Evolutionary conservation across 2,888 invertebrate species (phyloP), one percentile per base, ranked within the genome.

Genomic region (Spilosoma lubricipeda): DNA sequence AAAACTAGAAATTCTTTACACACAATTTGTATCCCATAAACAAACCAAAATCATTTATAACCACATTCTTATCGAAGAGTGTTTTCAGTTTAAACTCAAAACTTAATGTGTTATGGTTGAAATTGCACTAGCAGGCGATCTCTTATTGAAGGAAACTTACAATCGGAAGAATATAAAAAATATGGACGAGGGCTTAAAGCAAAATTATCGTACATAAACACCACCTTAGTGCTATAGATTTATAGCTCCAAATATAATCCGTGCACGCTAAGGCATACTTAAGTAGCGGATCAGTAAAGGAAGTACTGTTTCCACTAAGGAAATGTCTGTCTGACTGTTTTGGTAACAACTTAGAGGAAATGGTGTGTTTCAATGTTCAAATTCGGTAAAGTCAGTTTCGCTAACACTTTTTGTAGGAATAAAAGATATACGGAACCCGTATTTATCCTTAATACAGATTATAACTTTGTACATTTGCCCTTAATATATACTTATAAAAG

Each of bases 211-310:
- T 20, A 67, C 67, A 63, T 67, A n/a, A 72, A 65, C 15, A 36
- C 52, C 30, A 48, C 42, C 52, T 77, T 74, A 68, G 48, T 68
- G 86, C 87, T 86, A 87, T 88, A 89, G 90, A 93, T 93, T 92
- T 93, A 93, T 91, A 73, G 88, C 84, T 76, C 73, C 73, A 82
- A 82, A 87, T 86, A 90, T 91, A 90, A 92, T 90, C 87, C 88
- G 78, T 79, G 78, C 77, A 80, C 81, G 84, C 82, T 75, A 84
- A 83, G 81, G 91, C 89, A 92, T 92, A 88, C 87, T 77, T 86
- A 88, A 91, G 87, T 86, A 86, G 89, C 86, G 90, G 90, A 90
- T 92, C 89, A 87, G 89, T 90, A 90, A 90, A 82, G 87, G 89
- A 89, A 90, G 83, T 88, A 74, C 82, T 70, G 82, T 83, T 84